Evolutionary conservation across 2,113 vertebrate genomes (phyloP).

Genomic region (Rhinichthys klamathensis): DNA sequence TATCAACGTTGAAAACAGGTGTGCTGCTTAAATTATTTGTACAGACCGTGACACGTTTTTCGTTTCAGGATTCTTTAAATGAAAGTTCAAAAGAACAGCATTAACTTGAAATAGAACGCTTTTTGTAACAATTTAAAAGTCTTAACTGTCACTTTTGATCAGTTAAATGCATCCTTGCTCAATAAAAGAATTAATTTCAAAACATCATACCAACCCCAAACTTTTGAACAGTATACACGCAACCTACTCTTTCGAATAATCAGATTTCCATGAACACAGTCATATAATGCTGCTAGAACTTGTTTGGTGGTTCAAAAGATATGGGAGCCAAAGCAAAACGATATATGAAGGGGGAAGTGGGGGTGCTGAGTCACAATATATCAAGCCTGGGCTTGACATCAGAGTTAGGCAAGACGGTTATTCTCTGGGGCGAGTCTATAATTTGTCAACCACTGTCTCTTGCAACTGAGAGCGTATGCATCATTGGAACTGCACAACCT

Average conservation of each 20-base stretch:
- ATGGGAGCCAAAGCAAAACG: neutral
- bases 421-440: neutral
- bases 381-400: constrained; percentile 27
- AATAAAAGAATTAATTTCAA: neutral
- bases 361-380: constrained; percentile 6
- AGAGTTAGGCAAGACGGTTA: constrained; percentile 14
- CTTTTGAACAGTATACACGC: neutral
- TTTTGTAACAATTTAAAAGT: too few species aligned
- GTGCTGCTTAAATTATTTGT: too few species aligned
- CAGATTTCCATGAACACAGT: neutral
- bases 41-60: too few species aligned
- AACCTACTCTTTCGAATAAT: neutral
- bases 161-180: neutral
- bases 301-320: constrained; percentile 4
- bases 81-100: too few species aligned
- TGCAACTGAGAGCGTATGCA: neutral
- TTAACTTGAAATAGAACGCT: too few species aligned
- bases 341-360: neutral
- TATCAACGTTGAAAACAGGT: too few species aligned
- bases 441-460: constrained; percentile 19
- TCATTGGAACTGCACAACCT: neutral
- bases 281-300: neutral
- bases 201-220: neutral
- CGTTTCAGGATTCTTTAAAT: too few species aligned
- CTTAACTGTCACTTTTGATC: neutral